Conservation (phyloP, 2,113 vertebrate genomes). For the Tragelaphus scriptus region DNA sequence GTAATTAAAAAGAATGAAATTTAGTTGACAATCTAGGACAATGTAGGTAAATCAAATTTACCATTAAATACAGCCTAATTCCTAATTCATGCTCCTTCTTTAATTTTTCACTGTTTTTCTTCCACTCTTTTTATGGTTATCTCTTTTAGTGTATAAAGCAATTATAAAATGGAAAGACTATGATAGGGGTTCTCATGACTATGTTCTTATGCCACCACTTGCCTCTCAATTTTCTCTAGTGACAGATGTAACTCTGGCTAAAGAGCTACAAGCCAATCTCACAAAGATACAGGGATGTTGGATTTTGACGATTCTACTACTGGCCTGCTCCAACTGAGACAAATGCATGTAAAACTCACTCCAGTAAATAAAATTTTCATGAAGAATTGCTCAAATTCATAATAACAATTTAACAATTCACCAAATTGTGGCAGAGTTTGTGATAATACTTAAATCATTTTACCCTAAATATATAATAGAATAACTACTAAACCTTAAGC, state of each 20-base stretch:
- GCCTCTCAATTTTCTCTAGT: background rate
- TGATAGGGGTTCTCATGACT: background rate
- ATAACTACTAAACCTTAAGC: background rate
- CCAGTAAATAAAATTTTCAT: background rate
- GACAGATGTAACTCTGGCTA: background rate
- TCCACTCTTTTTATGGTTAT: background rate
- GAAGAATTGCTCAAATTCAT: background rate
- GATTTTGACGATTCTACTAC: background rate
- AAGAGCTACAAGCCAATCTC: background rate
- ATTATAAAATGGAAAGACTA: background rate
- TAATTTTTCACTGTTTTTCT: background rate
- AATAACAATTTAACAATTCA: conserved; percentile 13
- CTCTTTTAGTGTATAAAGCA: background rate
- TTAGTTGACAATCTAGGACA: background rate
- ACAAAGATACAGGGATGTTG: background rate
- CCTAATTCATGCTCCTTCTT: background rate
- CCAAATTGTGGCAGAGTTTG: background rate
- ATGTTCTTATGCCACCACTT: background rate
- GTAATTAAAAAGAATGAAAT: background rate
- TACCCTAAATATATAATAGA: background rate
- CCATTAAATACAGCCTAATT: background rate
- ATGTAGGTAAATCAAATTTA: background rate
- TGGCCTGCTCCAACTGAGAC: background rate
- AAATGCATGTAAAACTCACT: background rate
- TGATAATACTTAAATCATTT: background rate